Conservation (phyloP, 1,140 invertebrate genomes). For the Scaptomyza montana region DNA sequence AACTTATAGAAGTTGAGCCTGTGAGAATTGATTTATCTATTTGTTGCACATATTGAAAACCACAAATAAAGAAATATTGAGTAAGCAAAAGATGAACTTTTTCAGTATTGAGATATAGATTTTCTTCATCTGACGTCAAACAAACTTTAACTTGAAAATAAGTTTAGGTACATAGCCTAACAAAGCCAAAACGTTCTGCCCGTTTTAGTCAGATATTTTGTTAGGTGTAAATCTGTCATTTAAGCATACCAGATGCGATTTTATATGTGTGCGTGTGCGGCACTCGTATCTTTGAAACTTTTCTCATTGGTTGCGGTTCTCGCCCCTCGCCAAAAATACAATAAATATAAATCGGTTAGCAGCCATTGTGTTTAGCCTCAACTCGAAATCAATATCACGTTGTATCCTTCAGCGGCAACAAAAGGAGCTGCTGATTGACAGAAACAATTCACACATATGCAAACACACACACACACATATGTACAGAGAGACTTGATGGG, state of each 20-base stretch:
- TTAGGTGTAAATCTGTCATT: constrained; percentile 19
- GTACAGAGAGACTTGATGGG: constrained; percentile 3
- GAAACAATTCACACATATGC: constrained; percentile 68
- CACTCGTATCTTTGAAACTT: constrained; percentile 65
- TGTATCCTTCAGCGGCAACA: constrained; percentile 79
- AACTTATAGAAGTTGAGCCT: no score
- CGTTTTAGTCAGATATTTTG: not conserved
- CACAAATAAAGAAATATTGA: no score
- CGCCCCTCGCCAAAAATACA: constrained; percentile 15
- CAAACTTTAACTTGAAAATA: no score
- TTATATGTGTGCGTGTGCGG: constrained; percentile 17
- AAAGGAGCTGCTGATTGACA: constrained; percentile 80
- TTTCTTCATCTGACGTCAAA: no score
- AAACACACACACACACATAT: constrained; percentile 14
- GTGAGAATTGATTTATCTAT: no score
- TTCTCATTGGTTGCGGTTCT: constrained; percentile 68
- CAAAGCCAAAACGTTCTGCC: not conserved
- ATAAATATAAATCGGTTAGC: not conserved
- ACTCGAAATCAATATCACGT: constrained; percentile 80
- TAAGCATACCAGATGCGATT: constrained; percentile 27
- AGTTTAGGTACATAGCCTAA: not conserved
- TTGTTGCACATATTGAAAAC: no score
- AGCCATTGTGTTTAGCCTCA: constrained; percentile 62
- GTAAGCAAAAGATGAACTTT: no score
- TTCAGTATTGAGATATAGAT: no score